Conservation (phyloP, 2,888 invertebrate genomes). For the Laspeyria flexula region DNA sequence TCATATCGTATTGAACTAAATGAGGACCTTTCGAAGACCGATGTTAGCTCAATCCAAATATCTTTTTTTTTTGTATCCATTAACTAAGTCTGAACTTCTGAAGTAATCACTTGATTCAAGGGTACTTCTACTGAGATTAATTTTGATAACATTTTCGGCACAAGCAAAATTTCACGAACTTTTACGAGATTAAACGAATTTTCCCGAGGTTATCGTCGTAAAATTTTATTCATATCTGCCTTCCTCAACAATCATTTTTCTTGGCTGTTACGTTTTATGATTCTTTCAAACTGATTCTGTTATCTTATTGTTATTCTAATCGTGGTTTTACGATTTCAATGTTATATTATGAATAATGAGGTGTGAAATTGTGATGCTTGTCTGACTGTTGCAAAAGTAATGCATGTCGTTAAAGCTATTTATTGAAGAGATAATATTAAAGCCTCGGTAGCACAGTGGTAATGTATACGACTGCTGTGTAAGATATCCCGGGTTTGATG, state of each 20-base stretch:
- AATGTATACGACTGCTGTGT: too few species aligned
- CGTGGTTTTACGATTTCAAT: not conserved
- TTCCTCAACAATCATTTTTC: not conserved
- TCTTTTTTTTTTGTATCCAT: too few species aligned
- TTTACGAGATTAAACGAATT: not conserved
- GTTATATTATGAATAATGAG: conserved; percentile 6
- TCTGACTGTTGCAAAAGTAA: not conserved
- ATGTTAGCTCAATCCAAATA: too few species aligned
- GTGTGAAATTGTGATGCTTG: conserved; percentile 4
- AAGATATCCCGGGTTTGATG: too few species aligned
- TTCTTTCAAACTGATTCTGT: not conserved
- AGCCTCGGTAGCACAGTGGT: too few species aligned
- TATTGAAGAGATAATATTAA: too few species aligned
- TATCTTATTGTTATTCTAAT: conserved; percentile 2
- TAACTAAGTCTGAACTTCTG: not conserved
- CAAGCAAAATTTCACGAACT: not conserved
- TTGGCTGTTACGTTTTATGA: not conserved
- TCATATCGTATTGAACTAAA: too few species aligned
- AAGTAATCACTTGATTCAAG: not conserved
- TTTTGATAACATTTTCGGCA: not conserved
- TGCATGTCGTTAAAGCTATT: not conserved
- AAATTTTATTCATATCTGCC: not conserved
- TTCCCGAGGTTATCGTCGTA: not conserved
- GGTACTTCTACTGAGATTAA: not conserved
- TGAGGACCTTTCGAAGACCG: too few species aligned